phyloP scores from a whole-genome alignment of 35 echinoderm and acorn worm species.

The Lytechinus pictus region DNA sequence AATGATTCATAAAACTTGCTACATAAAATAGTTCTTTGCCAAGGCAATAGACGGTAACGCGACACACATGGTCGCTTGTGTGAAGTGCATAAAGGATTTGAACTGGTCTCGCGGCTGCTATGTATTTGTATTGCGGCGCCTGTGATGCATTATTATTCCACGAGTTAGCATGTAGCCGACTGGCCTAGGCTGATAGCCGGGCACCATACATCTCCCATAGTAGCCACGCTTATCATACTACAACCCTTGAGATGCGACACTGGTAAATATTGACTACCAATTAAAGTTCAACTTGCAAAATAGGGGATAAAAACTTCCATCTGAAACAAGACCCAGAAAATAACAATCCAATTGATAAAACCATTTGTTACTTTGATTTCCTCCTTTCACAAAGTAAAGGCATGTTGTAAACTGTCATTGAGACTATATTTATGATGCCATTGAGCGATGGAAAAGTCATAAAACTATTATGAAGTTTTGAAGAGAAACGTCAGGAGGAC shows the following conservation, averaged over 20 bases:
- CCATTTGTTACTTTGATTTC: neutral
- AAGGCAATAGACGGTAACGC: conserved; percentile 50
- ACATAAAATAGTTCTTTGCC: conserved; percentile 52
- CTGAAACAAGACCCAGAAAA: neutral
- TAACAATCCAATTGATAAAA: neutral
- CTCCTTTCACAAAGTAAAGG: neutral
- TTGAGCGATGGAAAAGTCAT: neutral
- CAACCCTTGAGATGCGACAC: neutral
- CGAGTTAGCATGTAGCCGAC: conserved; percentile 16
- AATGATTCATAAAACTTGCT: conserved; percentile 55
- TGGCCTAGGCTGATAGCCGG: neutral
- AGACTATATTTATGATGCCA: neutral
- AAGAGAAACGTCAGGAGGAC: neutral
- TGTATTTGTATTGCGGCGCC: conserved; percentile 51
- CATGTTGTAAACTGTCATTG: conserved; percentile 2
- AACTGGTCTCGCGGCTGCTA: conserved; percentile 22
- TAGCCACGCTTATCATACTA: conserved; percentile 28
- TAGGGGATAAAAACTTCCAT: neutral
- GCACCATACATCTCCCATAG: conserved; percentile 24
- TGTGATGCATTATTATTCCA: conserved; percentile 29
- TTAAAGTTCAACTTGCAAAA: conserved; percentile 3
- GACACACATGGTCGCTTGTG: conserved; percentile 56
- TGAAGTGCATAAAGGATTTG: conserved; percentile 46
- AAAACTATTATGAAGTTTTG: neutral
- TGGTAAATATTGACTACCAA: conserved; percentile 46